Evolutionary conservation across 2,797 vertebrate species (phyloP), one percentile per base, ranked within the genome.

Genomic region (Acipenser transmontanus): DNA sequence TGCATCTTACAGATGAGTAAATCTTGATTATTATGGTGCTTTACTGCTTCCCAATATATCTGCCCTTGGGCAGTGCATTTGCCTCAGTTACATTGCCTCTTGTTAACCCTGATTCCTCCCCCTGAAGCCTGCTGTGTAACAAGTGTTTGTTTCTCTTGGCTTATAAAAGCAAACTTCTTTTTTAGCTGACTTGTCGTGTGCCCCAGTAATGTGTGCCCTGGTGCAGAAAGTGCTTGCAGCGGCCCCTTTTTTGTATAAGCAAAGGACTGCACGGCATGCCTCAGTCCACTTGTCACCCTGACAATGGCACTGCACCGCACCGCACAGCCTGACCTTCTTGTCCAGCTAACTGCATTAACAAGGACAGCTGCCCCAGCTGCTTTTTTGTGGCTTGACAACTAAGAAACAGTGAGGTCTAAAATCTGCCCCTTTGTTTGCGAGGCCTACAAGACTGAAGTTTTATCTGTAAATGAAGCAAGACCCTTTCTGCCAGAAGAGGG

Each of bases 381-480:
- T 90, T 88, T 89, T 79, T 71, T 13, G 65, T 71, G 65, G 87
- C 90, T 87, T 82, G 87, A 84, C 75, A 67, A 81, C 85, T 82
- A 84, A 89, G 86, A 81, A 88, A 86, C 85, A 83, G 82, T 76
- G 72, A 65, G 81, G 78, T 79, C 83, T 89, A 88, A 91, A 87
- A 85, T 74, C 80, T 79, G 88, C 82, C 84, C 83, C 85, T 87
- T 90, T 85, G 88, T 92, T 83, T 82, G 82, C 70, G 86, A 83
- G 87, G 91, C 88, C 89, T 87, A 87, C 93, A 95, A 91, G 49
- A 61, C 85, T 87, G 81, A 88, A 94, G 92, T 95, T 96, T 92
- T 93, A 95, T 95, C 96, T 95, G 91, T 92, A 95, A 95, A 96
- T 93, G 94, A 93, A 95, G 87, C 89, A 77, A 87, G 90, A 93